A percentile compares a stretch with the other conserved stretches of the same genome.
phyloP scores from a whole-genome alignment of 2,888 invertebrate species.

The Axea sp. region DNA sequence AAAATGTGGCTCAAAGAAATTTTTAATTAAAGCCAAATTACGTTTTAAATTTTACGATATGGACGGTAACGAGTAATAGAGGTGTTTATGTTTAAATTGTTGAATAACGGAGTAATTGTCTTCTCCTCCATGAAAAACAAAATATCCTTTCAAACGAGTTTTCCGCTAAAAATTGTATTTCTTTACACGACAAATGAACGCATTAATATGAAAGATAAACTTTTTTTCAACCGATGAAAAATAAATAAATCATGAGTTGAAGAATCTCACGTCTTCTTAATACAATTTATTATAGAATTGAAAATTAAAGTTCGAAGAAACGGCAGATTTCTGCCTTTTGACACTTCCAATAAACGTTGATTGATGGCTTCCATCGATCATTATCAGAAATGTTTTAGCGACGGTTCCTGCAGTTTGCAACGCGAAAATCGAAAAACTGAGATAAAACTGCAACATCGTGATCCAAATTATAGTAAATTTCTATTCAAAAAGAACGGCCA shows the following conservation, averaged over 20 bases:
- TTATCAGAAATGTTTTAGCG: conserved; percentile 31
- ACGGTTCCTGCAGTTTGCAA: not conserved
- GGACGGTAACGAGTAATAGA: not conserved
- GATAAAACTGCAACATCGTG: not conserved
- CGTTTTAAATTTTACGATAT: conserved; percentile 15
- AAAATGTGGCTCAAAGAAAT: conserved; percentile 12
- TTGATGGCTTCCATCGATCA: conserved; percentile 47
- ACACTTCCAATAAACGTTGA: conserved; percentile 43
- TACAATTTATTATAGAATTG: conserved; percentile 11
- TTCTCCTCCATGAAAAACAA: not conserved
- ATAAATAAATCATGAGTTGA: conserved; percentile 4
- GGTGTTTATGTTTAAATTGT: conserved; percentile 1
- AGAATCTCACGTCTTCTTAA: conserved; percentile 2
- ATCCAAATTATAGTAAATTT: conserved; percentile 16
- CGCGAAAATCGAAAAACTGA: not conserved
- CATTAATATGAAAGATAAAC: no score
- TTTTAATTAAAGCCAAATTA: conserved; percentile 26
- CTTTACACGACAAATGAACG: no score
- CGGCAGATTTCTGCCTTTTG: conserved; percentile 19
- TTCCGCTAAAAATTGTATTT: no score
- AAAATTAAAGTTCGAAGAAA: conserved; percentile 18
- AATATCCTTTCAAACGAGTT: not conserved
- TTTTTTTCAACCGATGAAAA: no score
- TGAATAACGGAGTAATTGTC: conserved; percentile 5
- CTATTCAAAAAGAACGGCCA: not conserved